Evolutionary conservation across 35 echinoderm and acorn worm genomes (phyloP).

Genomic region (Lytechinus pictus): DNA sequence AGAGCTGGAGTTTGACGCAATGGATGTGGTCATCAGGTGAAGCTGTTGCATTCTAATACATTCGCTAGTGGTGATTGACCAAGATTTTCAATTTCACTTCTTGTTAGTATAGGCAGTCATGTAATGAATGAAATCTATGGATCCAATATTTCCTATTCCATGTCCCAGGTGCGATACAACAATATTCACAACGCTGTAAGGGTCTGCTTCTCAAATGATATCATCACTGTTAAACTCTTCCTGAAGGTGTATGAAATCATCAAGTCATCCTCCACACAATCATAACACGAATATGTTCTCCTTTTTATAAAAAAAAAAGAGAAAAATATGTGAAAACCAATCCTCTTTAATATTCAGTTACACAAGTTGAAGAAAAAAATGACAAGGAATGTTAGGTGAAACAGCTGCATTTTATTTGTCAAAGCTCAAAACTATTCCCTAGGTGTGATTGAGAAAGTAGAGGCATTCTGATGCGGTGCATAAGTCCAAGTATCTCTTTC

Average conservation of each 20-base stretch:
- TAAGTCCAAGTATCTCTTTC: background rate
- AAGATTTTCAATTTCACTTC: background rate
- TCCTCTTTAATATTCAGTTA: background rate
- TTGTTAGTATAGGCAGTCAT: background rate
- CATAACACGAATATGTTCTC: background rate
- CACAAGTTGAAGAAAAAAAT: background rate
- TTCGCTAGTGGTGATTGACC: background rate
- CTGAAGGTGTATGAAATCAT: background rate
- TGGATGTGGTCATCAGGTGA: background rate
- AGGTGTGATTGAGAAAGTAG: background rate
- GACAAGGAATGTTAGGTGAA: background rate
- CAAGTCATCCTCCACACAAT: background rate
- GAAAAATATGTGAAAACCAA: background rate
- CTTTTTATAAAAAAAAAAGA: background rate
- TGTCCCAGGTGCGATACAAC: background rate
- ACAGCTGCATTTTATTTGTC: background rate
- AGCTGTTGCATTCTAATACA: background rate
- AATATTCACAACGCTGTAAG: background rate
- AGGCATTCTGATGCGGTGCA: background rate
- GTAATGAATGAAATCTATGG: background rate
- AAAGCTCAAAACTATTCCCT: background rate
- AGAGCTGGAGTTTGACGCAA: background rate
- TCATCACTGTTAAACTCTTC: background rate
- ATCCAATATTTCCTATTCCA: background rate
- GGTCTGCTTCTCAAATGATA: background rate